Conservation (phyloP, 64 coral and sea anemone genomes). For the Montipora foliosa region DNA sequence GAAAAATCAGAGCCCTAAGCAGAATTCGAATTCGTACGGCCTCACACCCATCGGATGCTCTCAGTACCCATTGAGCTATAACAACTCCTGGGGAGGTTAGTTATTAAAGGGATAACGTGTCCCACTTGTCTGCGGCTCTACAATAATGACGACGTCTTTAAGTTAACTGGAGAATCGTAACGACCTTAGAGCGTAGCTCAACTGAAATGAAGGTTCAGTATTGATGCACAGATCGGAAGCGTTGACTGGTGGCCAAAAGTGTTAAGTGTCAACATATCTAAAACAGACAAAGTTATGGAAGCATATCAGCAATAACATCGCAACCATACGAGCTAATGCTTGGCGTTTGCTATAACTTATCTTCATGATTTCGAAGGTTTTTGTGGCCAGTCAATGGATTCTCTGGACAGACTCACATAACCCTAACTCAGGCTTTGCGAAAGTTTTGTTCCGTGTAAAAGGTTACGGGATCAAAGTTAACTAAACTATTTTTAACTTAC, state of each 20-base stretch:
- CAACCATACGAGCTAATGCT: background rate
- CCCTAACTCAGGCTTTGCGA: background rate
- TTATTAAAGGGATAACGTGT: too few relatives aligned
- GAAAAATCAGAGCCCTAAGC: too few relatives aligned
- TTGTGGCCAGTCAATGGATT: background rate
- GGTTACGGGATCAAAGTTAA: background rate
- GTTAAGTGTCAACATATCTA: background rate
- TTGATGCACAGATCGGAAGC: background rate
- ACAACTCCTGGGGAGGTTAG: too few relatives aligned
- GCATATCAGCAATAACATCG: background rate
- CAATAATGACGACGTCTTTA: too few relatives aligned
- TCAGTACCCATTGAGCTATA: too few relatives aligned
- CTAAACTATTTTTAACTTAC: slow-evolving; percentile 32
- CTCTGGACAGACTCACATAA: background rate
- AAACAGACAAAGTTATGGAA: slow-evolving; percentile 21
- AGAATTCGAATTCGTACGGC: too few relatives aligned
- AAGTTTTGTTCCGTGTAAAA: background rate
- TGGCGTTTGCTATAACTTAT: background rate
- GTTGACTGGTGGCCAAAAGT: slow-evolving; percentile 21
- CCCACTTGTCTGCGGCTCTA: too few relatives aligned
- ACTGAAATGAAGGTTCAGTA: background rate
- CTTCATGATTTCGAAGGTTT: background rate
- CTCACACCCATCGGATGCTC: too few relatives aligned
- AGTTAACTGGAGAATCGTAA: too few relatives aligned
- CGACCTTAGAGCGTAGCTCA: too few relatives aligned